Evolutionary conservation across 2,888 invertebrate species (phyloP), one percentile per base, ranked within the genome.

Genomic region (Drosophila fungiperda): DNA sequence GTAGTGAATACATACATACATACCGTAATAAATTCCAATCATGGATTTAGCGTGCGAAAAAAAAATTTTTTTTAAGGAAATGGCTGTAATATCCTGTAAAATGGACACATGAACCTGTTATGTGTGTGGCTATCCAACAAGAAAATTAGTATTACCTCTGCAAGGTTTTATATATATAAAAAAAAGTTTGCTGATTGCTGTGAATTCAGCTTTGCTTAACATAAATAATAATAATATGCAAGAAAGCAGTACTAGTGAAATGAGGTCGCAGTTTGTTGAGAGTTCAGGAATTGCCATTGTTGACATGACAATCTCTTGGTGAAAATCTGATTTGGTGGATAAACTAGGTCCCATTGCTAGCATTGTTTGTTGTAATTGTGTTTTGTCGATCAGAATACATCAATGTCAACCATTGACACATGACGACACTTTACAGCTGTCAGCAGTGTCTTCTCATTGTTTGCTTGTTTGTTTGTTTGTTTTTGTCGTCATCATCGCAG

Each of bases 381-480:
- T 36, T 71, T 66, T 55, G 80, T 50, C 67, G 72, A 76, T 70
- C 72, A 79, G 78, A 87, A 86, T 86, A 68, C 89, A 76, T 86
- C 86, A 86, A 78, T 86, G 90, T 90, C 86, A 86, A 45, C 52
- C 73, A 67, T 66, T 73, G 84, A 67, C 77, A 80, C 73, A 65
- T 61, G 55, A 87, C 83, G 78, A 85, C 88, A 89, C 87, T 85
- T 89, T 85, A 88, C 89, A 86, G 80, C 81, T 73, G 89, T 83
- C 89, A 74, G 61, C 40, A 60, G 40, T 45, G 66, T 32, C 58
- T 40, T 15, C n/a, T 55, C 38, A n/a, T 57, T 57, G 26, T 38
- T 40, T 17, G 45, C 23, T 15, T 23, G 20, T 23, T 15, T 45
- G 8, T 33, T 36, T 35, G 20, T 5, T 15, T 49, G 2, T 29